Evolutionary conservation across 64 coral and sea anemone species (phyloP), one percentile per base, ranked within the genome.

Genomic region (Hydrozoanthus tunicans): DNA sequence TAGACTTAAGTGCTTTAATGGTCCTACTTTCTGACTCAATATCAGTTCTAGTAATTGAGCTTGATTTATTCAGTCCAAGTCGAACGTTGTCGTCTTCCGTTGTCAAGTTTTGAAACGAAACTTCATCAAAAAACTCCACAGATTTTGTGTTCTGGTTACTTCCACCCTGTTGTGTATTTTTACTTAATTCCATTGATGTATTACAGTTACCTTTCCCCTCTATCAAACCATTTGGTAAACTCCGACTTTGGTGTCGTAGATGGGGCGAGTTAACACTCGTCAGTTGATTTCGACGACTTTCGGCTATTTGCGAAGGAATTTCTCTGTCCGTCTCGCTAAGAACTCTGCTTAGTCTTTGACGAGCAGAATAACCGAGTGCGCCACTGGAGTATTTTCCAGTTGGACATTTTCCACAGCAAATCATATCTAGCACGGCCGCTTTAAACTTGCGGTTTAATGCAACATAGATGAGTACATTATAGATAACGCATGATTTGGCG

Each of bases 401-500:
- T 65, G 70, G 79, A 26, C 51, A 62, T 43, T 91, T 94, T n/a
- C 92, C 90, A 70, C 95, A 97, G 62, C 92, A 97, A 77, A 97
- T 63, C 54, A 92, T 73, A 66, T 96, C 80, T 9, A 94, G 77
- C 24, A 99, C 69, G 3, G 92, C 92, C 24, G 94, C 94, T 90
- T 95, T 95, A 10, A 99, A 91, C 69, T 95, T 95, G 20, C 92
- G 89, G 58, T 99, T 99, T 69, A 99, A 73, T 10, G 96, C 79
- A 7, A 93, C 97, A 90, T 99, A 99, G 9, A 99, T 95, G 9
- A 99, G 89, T 3, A 95, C 94, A 51, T 99, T 99, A 67, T 99
- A 99, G 67, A 99, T 92, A 51, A 99, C 97, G 90, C 97, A 99
- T 13, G 97, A 96, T 52, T 99, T 99, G 8, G 97, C 84, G 58